A percentile compares a stretch with the other conserved stretches of the same genome.
Conservation (phyloP, 2,888 invertebrate species). For the Platycheirus albimanus region DNA sequence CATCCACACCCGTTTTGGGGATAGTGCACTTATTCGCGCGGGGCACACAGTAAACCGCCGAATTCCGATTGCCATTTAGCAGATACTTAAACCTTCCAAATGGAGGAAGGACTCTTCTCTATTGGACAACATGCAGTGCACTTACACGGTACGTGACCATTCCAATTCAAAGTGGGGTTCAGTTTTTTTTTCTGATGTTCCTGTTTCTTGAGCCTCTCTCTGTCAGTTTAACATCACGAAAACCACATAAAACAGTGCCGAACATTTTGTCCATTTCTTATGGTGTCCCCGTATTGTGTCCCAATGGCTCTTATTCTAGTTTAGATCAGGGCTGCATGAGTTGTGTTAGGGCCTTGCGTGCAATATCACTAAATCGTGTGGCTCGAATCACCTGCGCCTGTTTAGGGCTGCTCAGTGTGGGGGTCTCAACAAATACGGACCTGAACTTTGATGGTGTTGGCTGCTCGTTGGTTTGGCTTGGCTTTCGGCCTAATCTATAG, state of each 20-base stretch:
- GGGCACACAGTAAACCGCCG: slow-evolving; percentile 35
- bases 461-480: slow-evolving; percentile 70
- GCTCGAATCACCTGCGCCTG: too few relatives aligned
- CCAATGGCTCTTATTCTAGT: slow-evolving; percentile 4
- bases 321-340: slow-evolving; percentile 13
- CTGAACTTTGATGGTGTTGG: slow-evolving; percentile 41
- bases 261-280: slow-evolving; percentile 68
- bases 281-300: slow-evolving; percentile 28
- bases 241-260: slow-evolving; percentile 74
- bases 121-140: slow-evolving; percentile 61
- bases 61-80: slow-evolving; percentile 73
- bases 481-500: slow-evolving; percentile 68
- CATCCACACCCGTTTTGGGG: slow-evolving; percentile 28
- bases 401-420: too few relatives aligned
- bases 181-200: slow-evolving; percentile 6
- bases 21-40: slow-evolving; percentile 55
- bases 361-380: not conserved
- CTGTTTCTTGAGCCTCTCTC: not conserved
- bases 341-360: not conserved
- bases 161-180: slow-evolving; percentile 30
- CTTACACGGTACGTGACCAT: slow-evolving; percentile 70
- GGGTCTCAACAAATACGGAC: not conserved
- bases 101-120: slow-evolving; percentile 41
- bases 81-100: slow-evolving; percentile 72
- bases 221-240: slow-evolving; percentile 71